phyloP scores from a whole-genome alignment of 2,113 vertebrate species.

The Pachyramphus minor region DNA sequence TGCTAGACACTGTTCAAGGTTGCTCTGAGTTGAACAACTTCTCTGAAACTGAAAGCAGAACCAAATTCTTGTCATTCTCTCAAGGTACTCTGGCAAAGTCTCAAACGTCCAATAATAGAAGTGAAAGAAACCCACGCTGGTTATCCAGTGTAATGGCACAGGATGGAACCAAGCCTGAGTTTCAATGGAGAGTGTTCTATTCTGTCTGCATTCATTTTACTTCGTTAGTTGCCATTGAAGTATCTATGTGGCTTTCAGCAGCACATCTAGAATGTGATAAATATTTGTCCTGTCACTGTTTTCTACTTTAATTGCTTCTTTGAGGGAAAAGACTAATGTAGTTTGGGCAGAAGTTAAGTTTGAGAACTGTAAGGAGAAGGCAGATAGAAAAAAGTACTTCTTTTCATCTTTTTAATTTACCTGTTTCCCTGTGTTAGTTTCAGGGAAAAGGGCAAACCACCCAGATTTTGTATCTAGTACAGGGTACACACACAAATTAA shows the following conservation, averaged over 20 bases:
- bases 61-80: not conserved
- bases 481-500: not conserved
- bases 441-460: not conserved
- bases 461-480: not conserved
- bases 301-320: not conserved
- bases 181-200: not conserved
- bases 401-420: not conserved
- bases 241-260: not conserved
- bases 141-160: not conserved
- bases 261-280: not conserved
- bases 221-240: not conserved
- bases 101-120: not conserved
- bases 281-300: not conserved
- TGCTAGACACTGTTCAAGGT: not conserved
- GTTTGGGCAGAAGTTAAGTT: not conserved
- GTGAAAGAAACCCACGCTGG: not conserved
- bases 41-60: conserved; percentile 18
- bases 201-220: not conserved
- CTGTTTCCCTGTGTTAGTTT: not conserved
- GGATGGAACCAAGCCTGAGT: not conserved
- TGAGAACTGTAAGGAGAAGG: not conserved
- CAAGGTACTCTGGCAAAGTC: not conserved
- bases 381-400: not conserved
- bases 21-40: not conserved
- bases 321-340: not conserved